Evolutionary conservation across 2,113 vertebrate genomes (phyloP).

Genomic region (Lamprotornis superbus): DNA sequence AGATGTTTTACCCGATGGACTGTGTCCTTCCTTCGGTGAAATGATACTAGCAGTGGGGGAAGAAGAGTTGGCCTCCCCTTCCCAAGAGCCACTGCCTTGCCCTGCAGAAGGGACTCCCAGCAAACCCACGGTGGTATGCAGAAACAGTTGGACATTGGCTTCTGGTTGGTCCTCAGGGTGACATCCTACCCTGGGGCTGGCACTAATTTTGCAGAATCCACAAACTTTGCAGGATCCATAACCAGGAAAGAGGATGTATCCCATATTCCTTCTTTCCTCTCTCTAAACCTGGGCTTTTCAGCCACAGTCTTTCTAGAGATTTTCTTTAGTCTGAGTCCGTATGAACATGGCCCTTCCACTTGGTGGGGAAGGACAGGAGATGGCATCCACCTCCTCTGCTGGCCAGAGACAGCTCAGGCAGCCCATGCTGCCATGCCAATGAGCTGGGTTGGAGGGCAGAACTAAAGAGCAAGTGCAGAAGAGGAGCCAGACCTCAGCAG

Average conservation of each 20-base stretch:
- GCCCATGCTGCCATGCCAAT: accelerated
- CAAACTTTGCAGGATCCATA: not conserved
- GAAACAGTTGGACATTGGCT: not conserved
- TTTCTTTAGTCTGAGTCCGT: not conserved
- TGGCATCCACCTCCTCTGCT: not conserved
- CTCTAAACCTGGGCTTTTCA: not conserved
- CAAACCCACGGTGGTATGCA: not conserved
- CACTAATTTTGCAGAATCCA: not conserved
- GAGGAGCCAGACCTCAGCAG: not conserved
- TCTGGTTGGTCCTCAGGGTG: not conserved
- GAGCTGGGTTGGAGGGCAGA: not conserved
- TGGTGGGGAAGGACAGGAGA: not conserved
- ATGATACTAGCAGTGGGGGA: not conserved
- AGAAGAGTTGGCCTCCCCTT: not conserved
- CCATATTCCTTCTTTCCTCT: not conserved
- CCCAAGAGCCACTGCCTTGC: not conserved
- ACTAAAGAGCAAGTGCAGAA: not conserved
- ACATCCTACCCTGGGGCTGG: accelerated
- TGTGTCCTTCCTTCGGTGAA: not conserved
- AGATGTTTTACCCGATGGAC: not conserved
- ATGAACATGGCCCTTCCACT: not conserved
- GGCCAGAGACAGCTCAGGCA: not conserved
- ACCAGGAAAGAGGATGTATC: not conserved
- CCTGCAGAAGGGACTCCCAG: not conserved
- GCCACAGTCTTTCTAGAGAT: accelerated